A percentile compares a stretch with the other conserved stretches of the same genome.
Conservation (phyloP, 2,888 invertebrate genomes). For the Tipula confusa region DNA sequence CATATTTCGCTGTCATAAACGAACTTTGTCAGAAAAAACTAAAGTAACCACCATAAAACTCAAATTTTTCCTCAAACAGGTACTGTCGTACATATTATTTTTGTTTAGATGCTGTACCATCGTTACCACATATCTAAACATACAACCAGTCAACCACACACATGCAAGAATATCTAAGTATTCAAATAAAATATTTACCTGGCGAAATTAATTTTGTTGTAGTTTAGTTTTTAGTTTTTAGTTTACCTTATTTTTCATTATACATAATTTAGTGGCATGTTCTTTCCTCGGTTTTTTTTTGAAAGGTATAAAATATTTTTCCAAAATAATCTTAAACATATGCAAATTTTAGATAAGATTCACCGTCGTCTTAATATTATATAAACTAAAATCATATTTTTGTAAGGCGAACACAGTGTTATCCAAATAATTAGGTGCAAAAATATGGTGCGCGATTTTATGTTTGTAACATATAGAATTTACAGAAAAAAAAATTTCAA, state of each 20-base stretch:
- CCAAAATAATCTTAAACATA: neutral
- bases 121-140: neutral
- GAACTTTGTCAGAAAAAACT: too few species aligned
- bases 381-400: neutral
- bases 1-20: too few species aligned
- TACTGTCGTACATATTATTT: too few species aligned
- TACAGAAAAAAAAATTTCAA: neutral
- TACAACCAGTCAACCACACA: neutral
- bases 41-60: too few species aligned
- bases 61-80: too few species aligned
- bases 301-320: neutral
- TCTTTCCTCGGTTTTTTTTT: neutral
- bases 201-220: conserved; percentile 9
- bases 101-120: too few species aligned
- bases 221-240: neutral
- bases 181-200: neutral
- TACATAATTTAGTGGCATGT: conserved; percentile 3
- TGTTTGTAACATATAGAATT: neutral
- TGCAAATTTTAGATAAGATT: conserved; percentile 20
- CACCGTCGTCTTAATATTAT: neutral
- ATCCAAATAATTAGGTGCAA: neutral
- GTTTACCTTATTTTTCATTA: neutral
- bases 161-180: neutral
- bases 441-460: neutral
- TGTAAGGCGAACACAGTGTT: neutral